Evolutionary conservation across 2,113 vertebrate genomes (phyloP).

Genomic region (Phylloscopus whistleri): DNA sequence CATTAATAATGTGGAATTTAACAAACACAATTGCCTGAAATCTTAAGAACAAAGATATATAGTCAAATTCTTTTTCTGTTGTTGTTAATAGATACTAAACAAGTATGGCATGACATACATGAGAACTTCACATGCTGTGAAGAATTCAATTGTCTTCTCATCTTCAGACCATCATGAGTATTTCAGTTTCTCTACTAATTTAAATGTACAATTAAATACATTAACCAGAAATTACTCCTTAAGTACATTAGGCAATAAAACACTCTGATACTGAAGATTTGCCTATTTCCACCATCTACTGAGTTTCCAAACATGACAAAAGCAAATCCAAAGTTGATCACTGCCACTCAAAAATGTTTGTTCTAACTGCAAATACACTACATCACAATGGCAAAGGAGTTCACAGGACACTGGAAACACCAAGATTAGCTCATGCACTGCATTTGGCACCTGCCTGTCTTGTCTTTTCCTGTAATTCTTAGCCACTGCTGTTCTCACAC

Average conservation of each 20-base stretch:
- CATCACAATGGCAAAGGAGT: background rate
- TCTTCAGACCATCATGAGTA: background rate
- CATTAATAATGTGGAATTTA: background rate
- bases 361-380: background rate
- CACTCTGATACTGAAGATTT: background rate
- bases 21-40: background rate
- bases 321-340: background rate
- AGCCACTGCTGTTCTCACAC: background rate
- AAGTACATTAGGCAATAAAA: background rate
- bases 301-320: background rate
- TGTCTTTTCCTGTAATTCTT: background rate
- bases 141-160: background rate
- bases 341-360: background rate
- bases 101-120: background rate
- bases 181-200: background rate
- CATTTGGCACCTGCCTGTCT: background rate
- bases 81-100: background rate
- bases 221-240: background rate
- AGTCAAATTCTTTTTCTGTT: background rate
- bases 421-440: background rate
- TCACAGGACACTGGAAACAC: background rate
- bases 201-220: background rate
- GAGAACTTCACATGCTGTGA: background rate
- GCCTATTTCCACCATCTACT: background rate
- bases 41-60: background rate